These are phyloP conservation scores for Huso huso DNA, from an alignment of 2,797 vertebrate species.

Conservation along the genomic window DNA sequence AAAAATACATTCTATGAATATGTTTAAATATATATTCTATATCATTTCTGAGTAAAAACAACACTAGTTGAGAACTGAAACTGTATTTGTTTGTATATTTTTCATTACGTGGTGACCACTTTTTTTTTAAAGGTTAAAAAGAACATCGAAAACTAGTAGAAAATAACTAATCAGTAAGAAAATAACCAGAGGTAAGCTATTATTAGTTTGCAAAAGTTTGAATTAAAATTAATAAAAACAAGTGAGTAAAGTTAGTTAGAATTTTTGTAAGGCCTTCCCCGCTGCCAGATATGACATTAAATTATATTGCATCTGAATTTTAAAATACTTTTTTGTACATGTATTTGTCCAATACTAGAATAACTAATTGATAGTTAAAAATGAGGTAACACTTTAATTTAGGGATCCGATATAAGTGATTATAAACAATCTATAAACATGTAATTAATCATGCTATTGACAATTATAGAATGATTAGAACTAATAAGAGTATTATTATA, in stretches of 20 bases:
- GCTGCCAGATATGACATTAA: constrained; percentile 22
- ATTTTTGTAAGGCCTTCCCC: constrained; percentile 19
- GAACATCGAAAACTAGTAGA: not conserved
- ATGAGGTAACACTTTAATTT: too few relatives aligned
- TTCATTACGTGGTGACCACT: constrained; percentile 21
- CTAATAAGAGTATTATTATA: too few relatives aligned
- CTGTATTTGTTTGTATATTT: not conserved
- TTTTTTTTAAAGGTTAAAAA: constrained; percentile 1
- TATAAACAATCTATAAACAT: too few relatives aligned
- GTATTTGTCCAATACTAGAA: not conserved
- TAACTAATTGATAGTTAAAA: too few relatives aligned
- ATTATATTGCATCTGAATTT: not conserved
- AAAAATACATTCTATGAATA: not conserved
- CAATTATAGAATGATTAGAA: too few relatives aligned
- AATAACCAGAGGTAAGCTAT: constrained; percentile 2
- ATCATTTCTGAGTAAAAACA: too few relatives aligned
- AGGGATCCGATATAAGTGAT: too few relatives aligned
- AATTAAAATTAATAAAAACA: constrained; percentile 3
- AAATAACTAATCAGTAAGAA: constrained; percentile 3
- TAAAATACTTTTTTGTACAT: not conserved
- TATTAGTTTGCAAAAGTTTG: constrained; percentile 10
- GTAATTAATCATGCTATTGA: too few relatives aligned
- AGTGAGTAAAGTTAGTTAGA: constrained; percentile 21
- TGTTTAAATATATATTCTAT: too few relatives aligned
- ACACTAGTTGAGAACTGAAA: not conserved